Evolutionary conservation across 2,888 invertebrate genomes (phyloP).

Genomic region (Nephrocerus scutellatus): DNA sequence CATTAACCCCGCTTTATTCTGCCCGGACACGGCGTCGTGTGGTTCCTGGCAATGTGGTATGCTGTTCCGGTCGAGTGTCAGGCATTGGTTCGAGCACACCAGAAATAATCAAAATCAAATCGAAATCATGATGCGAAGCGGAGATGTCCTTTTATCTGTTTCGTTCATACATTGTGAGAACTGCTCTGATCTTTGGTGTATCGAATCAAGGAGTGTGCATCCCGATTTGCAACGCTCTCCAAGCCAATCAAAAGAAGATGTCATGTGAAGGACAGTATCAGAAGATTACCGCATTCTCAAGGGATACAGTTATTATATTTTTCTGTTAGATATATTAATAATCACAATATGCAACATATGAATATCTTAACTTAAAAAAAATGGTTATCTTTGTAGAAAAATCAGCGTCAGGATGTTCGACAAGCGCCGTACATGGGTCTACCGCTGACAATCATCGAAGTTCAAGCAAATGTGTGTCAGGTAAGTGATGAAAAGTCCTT

Average conservation of each 20-base stretch:
- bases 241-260: conserved; percentile 18
- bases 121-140: too few relatives aligned
- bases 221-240: conserved; percentile 16
- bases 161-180: too few relatives aligned
- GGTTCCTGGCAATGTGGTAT: conserved; percentile 26
- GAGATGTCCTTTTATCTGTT: too few relatives aligned
- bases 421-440: conserved; percentile 32
- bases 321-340: conserved; percentile 6
- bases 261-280: conserved; percentile 20
- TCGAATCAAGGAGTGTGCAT: too few relatives aligned
- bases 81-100: conserved; percentile 4
- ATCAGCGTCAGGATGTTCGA: conserved; percentile 40
- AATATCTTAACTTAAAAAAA: too few relatives aligned
- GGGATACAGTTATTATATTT: too few relatives aligned
- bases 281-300: too few relatives aligned
- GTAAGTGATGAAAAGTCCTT: conserved; percentile 29
- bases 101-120: conserved; percentile 3
- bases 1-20: conserved; percentile 15
- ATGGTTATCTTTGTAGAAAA: conserved; percentile 39
- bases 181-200: too few relatives aligned
- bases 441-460: conserved; percentile 35
- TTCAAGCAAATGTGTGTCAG: conserved; percentile 36
- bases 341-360: conserved; percentile 3
- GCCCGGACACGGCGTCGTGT: conserved; percentile 6
- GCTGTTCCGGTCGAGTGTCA: conserved; percentile 23